These are phyloP conservation scores for Pelvicachromis taeniatus DNA, from an alignment of 2,113 vertebrate genomes.

Conservation along the genomic window DNA sequence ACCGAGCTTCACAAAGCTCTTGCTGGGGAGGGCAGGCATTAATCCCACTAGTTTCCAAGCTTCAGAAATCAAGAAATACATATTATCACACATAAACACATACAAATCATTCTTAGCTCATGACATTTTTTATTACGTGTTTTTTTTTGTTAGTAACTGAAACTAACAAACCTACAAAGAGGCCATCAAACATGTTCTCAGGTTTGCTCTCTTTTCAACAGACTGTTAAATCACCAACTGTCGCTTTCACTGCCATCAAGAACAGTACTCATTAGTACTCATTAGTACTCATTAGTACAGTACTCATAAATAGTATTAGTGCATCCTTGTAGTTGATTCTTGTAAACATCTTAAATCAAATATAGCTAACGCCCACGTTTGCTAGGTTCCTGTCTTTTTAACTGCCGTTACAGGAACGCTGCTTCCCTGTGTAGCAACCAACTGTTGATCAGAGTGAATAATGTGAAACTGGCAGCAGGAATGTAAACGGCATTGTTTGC, in stretches of 20 bases:
- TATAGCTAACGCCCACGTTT: neutral
- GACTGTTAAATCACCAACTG: neutral
- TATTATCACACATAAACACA: neutral
- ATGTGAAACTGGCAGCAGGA: neutral
- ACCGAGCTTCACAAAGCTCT: neutral
- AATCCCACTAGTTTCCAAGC: neutral
- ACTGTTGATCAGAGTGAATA: neutral
- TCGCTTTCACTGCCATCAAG: neutral
- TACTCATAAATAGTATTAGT: neutral
- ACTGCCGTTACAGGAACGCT: neutral
- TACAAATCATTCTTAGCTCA: neutral
- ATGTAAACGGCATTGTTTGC: neutral
- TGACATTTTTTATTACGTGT: accelerated
- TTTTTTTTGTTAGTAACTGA: neutral
- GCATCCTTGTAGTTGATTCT: neutral
- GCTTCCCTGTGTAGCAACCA: neutral
- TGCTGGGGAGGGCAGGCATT: neutral
- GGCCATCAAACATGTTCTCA: neutral
- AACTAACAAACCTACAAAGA: neutral
- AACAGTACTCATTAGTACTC: neutral
- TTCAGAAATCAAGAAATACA: neutral
- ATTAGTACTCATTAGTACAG: neutral
- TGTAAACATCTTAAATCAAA: neutral
- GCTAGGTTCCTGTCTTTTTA: neutral
- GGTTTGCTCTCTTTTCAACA: neutral